Percentiles rank a stretch among this genome's conserved stretches.
Conservation (phyloP, 2,888 invertebrate genomes). For the Busseola fusca region DNA sequence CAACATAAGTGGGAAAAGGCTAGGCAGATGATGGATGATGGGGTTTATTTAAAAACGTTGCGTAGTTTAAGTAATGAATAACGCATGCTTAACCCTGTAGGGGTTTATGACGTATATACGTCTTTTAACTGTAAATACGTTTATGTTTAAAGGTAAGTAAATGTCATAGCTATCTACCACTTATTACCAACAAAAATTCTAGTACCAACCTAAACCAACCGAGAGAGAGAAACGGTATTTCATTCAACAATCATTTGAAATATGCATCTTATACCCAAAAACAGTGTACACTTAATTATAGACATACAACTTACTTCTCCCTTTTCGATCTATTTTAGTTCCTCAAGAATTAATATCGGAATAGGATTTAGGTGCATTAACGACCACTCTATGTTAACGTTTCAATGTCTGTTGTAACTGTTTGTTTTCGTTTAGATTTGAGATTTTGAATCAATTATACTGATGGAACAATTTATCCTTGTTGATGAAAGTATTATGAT, state of each 20-base stretch:
- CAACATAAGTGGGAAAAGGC: too few species aligned
- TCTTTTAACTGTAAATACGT: background rate
- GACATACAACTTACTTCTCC: constrained; percentile 41
- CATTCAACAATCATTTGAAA: constrained; percentile 24
- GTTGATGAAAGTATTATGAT: constrained; percentile 3
- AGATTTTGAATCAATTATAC: constrained; percentile 15
- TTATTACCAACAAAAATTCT: constrained; percentile 13
- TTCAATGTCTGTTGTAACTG: background rate
- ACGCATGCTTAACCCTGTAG: too few species aligned
- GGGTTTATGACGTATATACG: background rate
- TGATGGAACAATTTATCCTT: background rate
- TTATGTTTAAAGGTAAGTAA: background rate
- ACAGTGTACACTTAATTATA: constrained; percentile 34
- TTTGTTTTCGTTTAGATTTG: constrained; percentile 28
- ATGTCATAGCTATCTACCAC: background rate
- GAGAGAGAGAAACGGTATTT: constrained; percentile 9
- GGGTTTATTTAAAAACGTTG: too few species aligned
- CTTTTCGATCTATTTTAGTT: constrained; percentile 50
- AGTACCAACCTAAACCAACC: background rate
- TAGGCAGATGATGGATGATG: too few species aligned
- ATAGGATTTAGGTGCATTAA: constrained; percentile 47
- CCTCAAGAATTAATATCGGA: constrained; percentile 36
- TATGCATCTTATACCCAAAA: constrained; percentile 18
- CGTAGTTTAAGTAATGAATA: too few species aligned
- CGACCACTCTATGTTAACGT: constrained; percentile 47